phyloP scores from a whole-genome alignment of 2,888 invertebrate species.

The Timema cristinae region DNA sequence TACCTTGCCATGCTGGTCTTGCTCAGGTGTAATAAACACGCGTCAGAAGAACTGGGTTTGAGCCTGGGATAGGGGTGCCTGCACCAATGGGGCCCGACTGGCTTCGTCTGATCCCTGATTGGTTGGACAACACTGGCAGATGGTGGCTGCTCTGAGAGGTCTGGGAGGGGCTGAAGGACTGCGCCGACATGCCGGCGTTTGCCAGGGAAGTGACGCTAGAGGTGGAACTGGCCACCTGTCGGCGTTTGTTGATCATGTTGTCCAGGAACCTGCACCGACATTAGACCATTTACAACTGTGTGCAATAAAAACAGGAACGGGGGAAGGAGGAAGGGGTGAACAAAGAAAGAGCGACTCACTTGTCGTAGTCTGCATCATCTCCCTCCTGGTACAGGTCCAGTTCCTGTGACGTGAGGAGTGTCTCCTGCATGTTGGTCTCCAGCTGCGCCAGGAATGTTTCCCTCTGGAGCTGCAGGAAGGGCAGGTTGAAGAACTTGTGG shows the following conservation, averaged over 20 bases:
- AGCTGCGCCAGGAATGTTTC: constrained; percentile 78
- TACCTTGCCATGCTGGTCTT: no score
- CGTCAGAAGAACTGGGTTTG: constrained; percentile 28
- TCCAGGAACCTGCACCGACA: constrained; percentile 56
- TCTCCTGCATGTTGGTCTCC: constrained; percentile 79
- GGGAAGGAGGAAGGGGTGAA: no score
- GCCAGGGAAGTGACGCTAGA: constrained; percentile 40
- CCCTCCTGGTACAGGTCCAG: constrained; percentile 67
- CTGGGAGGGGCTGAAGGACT: constrained; percentile 9
- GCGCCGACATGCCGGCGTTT: constrained; percentile 1
- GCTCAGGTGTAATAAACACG: no score
- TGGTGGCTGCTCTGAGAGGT: constrained; percentile 39
- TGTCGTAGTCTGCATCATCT: constrained; percentile 70
- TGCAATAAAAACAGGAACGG: no score
- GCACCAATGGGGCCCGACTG: constrained; percentile 41
- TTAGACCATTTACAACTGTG: not conserved
- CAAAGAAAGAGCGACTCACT: constrained; percentile 38
- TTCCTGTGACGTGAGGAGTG: constrained; percentile 68
- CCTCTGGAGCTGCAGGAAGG: constrained; percentile 85
- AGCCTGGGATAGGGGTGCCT: constrained; percentile 44
- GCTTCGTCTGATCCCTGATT: constrained; percentile 31
- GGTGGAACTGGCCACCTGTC: constrained; percentile 65
- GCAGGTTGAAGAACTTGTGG: constrained; percentile 92
- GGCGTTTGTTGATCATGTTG: constrained; percentile 66
- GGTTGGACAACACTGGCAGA: constrained; percentile 40